Evolutionary conservation across 1,140 invertebrate species (phyloP), one percentile per base, ranked within the genome.

Genomic region (Panagrolaimus sp.): DNA sequence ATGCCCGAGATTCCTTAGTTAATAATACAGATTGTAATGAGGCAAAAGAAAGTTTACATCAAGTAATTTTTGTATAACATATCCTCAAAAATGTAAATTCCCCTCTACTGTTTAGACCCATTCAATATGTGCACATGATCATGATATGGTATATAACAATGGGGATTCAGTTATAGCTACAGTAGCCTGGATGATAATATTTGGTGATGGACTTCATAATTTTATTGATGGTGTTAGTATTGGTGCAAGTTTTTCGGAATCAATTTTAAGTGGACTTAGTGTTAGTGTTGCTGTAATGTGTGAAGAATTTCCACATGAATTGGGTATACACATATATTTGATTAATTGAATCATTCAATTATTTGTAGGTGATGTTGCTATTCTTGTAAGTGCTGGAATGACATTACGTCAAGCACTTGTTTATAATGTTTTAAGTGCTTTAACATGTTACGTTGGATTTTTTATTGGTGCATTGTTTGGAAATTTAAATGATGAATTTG

Each of bases 151-250:
- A 65, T 82, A 68, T 62, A 76, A 73, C 48, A 72, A 70, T 69
- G 78, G 81, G 12, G 81, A 88, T 87, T 78, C 85, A 1, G 80
- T 83, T 12, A 88, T 88, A 71, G 85, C 85, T 12, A 87, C 87
- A 10, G 88, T 90, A n/a, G 89, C 89, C 1, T 90, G 88, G 88
- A 90, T 90, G 89, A 88, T 90, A 46, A 88, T 90, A 63, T 88
- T 90, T 80, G 89, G 89, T 6, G 89, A 90, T 84, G 88, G 87
- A 3, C 80, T 90, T 45, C 89, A 90, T 78, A 90, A 90, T 77
- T 89, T 90, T 73, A 89, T 90, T 63, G 89, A 90, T 82, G 89
- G 89, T 3, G 81, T 90, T 9, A 88, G 88, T 10, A 89, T 90
- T 71, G 89, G 89, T 5, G 89, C 89, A n/a, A 88, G 88, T 32